Conservation (phyloP, 2,113 vertebrate genomes). For the Crotalus helleri region DNA sequence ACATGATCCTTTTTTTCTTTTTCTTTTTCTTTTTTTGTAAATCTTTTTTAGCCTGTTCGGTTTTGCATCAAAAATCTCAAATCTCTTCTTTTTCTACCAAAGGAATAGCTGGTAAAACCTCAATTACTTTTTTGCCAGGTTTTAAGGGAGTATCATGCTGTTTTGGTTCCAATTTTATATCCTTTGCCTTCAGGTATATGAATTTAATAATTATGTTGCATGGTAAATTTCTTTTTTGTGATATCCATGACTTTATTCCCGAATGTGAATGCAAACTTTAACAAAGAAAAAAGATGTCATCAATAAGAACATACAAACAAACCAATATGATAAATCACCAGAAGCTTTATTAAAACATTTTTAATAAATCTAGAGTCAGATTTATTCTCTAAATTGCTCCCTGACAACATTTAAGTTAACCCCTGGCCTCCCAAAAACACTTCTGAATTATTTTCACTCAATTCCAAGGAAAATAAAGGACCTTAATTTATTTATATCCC, state of each 20-base stretch:
- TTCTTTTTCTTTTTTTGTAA: not conserved
- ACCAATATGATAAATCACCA: not conserved
- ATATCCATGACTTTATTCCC: not conserved
- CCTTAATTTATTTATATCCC: not conserved
- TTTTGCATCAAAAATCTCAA: not conserved
- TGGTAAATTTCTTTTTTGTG: not conserved
- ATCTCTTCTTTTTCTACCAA: not conserved
- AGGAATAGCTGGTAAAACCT: not conserved
- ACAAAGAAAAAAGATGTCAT: not conserved
- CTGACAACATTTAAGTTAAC: not conserved
- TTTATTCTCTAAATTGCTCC: not conserved
- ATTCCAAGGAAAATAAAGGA: not conserved
- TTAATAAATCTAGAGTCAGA: not conserved
- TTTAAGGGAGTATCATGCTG: not conserved
- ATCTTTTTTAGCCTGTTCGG: not conserved
- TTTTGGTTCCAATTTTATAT: not conserved
- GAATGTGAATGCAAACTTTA: not conserved
- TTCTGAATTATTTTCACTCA: not conserved
- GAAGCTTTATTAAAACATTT: not conserved
- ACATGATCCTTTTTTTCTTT: not conserved
- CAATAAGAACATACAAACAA: not conserved
- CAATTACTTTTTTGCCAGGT: not conserved
- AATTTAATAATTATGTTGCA: not conserved
- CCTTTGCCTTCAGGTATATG: not conserved
- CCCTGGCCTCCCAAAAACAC: not conserved